A percentile compares a stretch with the other conserved stretches of the same genome.
Evolutionary conservation across 1,140 invertebrate species (phyloP).

Genomic region (Cotesia chilonis): DNA sequence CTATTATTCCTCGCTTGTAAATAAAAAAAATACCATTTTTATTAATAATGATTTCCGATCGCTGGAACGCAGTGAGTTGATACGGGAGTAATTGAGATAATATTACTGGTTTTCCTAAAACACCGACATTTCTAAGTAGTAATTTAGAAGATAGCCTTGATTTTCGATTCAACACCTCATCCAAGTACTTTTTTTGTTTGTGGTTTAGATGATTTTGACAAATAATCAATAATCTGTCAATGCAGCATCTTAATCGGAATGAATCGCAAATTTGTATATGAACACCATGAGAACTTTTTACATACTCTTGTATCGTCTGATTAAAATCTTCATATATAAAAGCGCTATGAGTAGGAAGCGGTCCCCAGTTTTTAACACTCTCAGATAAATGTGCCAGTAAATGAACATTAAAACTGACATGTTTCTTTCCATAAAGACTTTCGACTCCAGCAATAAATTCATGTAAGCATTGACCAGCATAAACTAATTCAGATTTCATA

Average conservation of each 20-base stretch:
- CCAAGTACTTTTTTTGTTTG: background rate
- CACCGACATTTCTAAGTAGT: too few species aligned
- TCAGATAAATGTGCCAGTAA: constrained; percentile 32
- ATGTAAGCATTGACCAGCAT: constrained; percentile 28
- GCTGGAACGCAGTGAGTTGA: too few species aligned
- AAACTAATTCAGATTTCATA: constrained; percentile 23
- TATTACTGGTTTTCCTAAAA: too few species aligned
- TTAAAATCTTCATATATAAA: constrained; percentile 6
- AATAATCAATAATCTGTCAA: background rate
- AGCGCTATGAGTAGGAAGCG: constrained; percentile 33
- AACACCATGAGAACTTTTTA: too few species aligned
- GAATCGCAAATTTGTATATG: background rate
- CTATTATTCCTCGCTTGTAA: too few species aligned
- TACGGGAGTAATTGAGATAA: too few species aligned
- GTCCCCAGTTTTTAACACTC: constrained; percentile 40
- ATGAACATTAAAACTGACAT: constrained; percentile 40
- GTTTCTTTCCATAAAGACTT: constrained; percentile 35
- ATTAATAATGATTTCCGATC: too few species aligned
- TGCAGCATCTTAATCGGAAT: background rate
- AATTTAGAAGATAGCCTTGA: too few species aligned
- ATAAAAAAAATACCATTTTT: too few species aligned
- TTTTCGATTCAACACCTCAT: background rate
- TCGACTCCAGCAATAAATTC: constrained; percentile 29
- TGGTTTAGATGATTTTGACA: background rate
- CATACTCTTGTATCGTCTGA: too few species aligned